Conservation (phyloP, 2,888 invertebrate species). For the Eremobia ochroleuca region DNA sequence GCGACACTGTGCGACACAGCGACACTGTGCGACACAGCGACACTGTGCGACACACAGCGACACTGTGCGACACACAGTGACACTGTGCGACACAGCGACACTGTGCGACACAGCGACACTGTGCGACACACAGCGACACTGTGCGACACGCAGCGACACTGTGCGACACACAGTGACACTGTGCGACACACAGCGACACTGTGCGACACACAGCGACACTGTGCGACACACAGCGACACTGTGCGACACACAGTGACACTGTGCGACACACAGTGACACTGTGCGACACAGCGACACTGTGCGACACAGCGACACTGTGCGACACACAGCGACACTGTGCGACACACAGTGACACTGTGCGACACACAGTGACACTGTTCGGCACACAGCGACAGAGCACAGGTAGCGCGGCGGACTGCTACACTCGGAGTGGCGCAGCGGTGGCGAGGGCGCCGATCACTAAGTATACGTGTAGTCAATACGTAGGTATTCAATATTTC, state of each 20-base stretch:
- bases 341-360: neutral
- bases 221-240: neutral
- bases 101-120: neutral
- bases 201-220: neutral
- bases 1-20: neutral
- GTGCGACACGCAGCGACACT: neutral
- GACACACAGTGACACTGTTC: neutral
- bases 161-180: neutral
- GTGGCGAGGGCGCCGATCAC: neutral
- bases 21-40: neutral
- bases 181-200: neutral
- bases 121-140: neutral
- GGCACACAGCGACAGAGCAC: neutral
- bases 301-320: neutral
- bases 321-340: neutral
- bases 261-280: neutral
- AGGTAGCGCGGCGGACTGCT: neutral
- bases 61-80: neutral
- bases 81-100: neutral
- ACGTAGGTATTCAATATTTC: neutral
- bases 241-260: neutral
- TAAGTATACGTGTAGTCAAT: constrained; percentile 35
- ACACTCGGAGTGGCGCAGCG: constrained; percentile 2
- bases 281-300: neutral
- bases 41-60: neutral